phyloP scores from a whole-genome alignment of 2,888 invertebrate species.

The Parapristionchus giblindavisi region DNA sequence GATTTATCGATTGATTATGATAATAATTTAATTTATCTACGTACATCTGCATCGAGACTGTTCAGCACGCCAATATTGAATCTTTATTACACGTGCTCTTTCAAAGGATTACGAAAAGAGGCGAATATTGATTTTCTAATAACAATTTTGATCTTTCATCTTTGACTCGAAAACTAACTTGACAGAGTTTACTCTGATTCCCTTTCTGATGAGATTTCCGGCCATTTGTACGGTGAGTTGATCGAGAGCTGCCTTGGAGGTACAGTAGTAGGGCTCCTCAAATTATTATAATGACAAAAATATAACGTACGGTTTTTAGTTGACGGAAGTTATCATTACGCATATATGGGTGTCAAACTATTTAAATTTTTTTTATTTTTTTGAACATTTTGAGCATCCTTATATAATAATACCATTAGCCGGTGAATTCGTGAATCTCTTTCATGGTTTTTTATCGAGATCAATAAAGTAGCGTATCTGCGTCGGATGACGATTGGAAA shows the following conservation, averaged over 20 bases:
- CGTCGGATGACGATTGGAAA: no score
- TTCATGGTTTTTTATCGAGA: no score
- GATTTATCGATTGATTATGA: not conserved
- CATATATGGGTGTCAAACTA: not conserved
- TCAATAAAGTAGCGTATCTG: no score
- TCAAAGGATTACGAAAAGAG: no score
- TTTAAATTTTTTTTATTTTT: not conserved
- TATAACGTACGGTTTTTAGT: no score
- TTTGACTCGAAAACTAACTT: slow-evolving; percentile 3
- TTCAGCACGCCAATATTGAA: no score
- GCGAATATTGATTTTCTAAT: not conserved
- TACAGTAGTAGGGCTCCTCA: slow-evolving; percentile 30
- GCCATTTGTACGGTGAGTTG: slow-evolving; percentile 24
- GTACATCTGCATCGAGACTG: no score
- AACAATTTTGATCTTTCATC: not conserved
- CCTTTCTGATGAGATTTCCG: slow-evolving; percentile 21
- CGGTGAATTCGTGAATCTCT: no score
- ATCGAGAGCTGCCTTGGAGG: slow-evolving; percentile 26
- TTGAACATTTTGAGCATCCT: no score
- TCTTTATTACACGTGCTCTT: no score
- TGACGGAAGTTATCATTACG: not conserved
- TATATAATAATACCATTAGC: no score
- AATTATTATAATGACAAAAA: not conserved
- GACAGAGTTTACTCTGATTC: slow-evolving; percentile 32
- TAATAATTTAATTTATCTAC: not conserved